Evolutionary conservation across 2,888 invertebrate species (phyloP).

Genomic region (Pseudanteris insignis): DNA sequence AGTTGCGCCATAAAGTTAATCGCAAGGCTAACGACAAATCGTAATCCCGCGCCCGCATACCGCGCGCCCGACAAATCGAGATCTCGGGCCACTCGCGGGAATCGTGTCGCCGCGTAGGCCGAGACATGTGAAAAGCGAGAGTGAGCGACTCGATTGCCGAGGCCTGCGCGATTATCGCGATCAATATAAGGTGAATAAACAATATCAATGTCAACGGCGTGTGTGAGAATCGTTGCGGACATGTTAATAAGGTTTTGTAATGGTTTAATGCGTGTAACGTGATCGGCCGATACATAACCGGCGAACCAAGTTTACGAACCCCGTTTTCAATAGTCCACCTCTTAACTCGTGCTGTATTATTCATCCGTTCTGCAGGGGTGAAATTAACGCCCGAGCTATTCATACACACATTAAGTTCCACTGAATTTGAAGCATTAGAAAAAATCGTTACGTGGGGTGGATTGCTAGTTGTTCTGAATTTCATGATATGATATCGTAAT

Average conservation of each 20-base stretch:
- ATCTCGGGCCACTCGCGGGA: slow-evolving; percentile 21
- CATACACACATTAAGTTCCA: no score
- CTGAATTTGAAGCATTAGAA: no score
- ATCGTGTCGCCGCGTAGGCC: slow-evolving; percentile 39
- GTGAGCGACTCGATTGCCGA: slow-evolving; percentile 21
- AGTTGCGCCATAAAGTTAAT: slow-evolving; percentile 61
- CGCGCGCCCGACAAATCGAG: slow-evolving; percentile 33
- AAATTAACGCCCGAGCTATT: no score
- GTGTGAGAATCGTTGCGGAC: slow-evolving; percentile 8
- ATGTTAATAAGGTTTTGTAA: slow-evolving; percentile 21
- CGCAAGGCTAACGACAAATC: slow-evolving; percentile 64
- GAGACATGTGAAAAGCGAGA: slow-evolving; percentile 30
- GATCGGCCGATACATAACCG: no score
- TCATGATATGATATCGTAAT: no score
- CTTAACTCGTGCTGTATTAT: no score
- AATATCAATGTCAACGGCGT: slow-evolving; percentile 29
- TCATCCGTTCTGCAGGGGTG: no score
- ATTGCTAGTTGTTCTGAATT: no score
- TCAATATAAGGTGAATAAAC: slow-evolving; percentile 27
- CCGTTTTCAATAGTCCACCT: no score
- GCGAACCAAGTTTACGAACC: no score
- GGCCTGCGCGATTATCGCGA: slow-evolving; percentile 24
- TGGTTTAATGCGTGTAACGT: neutral
- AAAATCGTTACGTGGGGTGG: no score
- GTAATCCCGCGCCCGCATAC: slow-evolving; percentile 58